Percentiles rank a stretch among this genome's conserved stretches.
phyloP scores from a whole-genome alignment of 2,797 vertebrate species.

The Galagoides demidoff region DNA sequence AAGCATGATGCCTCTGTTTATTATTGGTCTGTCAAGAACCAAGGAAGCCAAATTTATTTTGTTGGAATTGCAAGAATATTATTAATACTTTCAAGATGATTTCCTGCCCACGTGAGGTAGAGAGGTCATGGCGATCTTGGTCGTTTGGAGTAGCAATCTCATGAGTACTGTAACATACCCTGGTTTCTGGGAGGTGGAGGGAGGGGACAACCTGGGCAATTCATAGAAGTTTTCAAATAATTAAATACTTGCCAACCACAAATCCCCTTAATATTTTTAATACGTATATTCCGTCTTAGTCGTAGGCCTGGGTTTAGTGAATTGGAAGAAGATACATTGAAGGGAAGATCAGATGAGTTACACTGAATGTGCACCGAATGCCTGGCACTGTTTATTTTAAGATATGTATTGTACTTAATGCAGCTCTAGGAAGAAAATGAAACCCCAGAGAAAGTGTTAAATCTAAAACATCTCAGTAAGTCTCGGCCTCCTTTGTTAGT shows the following conservation, averaged over 20 bases:
- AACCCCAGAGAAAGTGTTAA: not conserved
- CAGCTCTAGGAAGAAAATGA: slow-evolving; percentile 30
- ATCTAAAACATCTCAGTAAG: not conserved
- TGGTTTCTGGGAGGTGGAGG: not conserved
- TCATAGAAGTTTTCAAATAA: not conserved
- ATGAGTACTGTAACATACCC: not conserved
- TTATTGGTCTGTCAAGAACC: slow-evolving; percentile 43
- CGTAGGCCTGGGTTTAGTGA: not conserved
- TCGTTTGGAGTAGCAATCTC: not conserved
- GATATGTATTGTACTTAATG: not conserved
- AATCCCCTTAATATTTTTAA: not conserved
- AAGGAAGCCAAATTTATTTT: not conserved
- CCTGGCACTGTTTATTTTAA: not conserved
- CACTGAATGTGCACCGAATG: not conserved
- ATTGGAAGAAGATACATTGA: not conserved
- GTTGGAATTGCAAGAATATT: not conserved
- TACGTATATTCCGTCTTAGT: not conserved
- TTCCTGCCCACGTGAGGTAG: not conserved
- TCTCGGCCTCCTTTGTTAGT: not conserved
- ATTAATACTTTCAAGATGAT: not conserved
- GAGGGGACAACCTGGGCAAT: not conserved
- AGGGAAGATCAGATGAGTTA: not conserved
- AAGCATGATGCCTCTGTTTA: slow-evolving; percentile 70
- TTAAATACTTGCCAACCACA: not conserved
- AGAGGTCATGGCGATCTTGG: not conserved